Conservation (phyloP, 2,113 vertebrate genomes). For the Grantiella picta region DNA sequence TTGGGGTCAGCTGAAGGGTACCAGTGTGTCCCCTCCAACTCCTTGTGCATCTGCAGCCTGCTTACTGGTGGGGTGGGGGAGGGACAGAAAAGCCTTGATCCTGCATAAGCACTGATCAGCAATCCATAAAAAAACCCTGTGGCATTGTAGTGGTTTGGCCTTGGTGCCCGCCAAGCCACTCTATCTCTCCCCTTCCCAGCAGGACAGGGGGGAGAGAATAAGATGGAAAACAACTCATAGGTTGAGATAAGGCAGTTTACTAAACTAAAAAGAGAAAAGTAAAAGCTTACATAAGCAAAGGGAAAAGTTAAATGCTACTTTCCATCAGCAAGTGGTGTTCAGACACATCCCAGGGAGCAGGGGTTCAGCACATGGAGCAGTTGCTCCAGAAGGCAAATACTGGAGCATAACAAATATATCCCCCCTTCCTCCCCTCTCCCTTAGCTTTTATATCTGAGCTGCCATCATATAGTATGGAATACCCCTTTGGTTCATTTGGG, state of each 20-base stretch:
- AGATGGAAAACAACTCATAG: background rate
- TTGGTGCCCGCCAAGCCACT: background rate
- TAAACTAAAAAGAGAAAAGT: background rate
- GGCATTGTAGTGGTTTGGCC: background rate
- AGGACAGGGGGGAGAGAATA: background rate
- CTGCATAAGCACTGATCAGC: background rate
- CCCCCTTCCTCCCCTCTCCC: no score
- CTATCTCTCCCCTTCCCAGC: background rate
- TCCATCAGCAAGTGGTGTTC: background rate
- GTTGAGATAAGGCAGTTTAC: background rate
- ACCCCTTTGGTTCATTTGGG: background rate
- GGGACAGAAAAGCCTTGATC: background rate
- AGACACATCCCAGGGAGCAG: background rate
- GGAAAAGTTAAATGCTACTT: background rate
- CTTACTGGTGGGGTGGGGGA: fast-evolving
- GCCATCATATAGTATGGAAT: fast-evolving
- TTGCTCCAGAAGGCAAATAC: background rate
- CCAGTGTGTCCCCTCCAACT: background rate
- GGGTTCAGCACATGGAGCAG: fast-evolving
- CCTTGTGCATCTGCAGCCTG: background rate
- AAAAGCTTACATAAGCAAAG: background rate
- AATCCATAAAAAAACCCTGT: background rate
- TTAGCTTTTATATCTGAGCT: background rate
- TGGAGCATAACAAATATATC: background rate
- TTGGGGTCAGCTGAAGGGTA: background rate